These are phyloP conservation scores for Peromyscus attwateri DNA, from an alignment of 2,797 vertebrate genomes.

Conservation along the genomic window DNA sequence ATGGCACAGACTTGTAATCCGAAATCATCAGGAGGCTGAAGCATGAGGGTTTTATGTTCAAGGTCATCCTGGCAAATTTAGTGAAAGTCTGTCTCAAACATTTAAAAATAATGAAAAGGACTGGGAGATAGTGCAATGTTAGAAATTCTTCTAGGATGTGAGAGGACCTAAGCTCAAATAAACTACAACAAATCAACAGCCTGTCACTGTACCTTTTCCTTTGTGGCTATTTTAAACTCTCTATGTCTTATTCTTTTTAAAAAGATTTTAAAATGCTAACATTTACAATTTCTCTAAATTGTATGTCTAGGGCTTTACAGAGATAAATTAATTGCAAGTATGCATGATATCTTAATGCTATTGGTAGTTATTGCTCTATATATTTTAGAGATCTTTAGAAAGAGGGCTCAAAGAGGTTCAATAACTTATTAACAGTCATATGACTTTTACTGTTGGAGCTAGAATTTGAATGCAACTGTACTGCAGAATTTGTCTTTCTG, in stretches of 20 bases:
- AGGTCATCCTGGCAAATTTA: neutral
- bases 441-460: neutral
- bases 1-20: neutral
- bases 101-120: neutral
- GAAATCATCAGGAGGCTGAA: neutral
- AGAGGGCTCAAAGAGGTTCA: neutral
- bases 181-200: neutral
- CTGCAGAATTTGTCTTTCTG: constrained; percentile 19
- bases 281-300: neutral
- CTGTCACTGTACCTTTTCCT: neutral
- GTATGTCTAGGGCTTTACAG: neutral
- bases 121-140: neutral
- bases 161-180: neutral
- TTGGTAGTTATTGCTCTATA: neutral
- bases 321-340: constrained; percentile 2
- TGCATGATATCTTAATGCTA: neutral
- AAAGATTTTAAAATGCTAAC: constrained; percentile 25
- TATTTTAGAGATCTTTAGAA: constrained; percentile 45
- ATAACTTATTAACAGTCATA: neutral
- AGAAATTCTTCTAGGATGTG: neutral
- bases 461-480: constrained; percentile 7
- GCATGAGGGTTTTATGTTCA: neutral
- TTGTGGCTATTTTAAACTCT: neutral
- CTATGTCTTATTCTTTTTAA: neutral
- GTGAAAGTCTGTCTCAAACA: neutral